Conservation (phyloP, 2,797 vertebrate species). For the Enteromius radiatus region DNA sequence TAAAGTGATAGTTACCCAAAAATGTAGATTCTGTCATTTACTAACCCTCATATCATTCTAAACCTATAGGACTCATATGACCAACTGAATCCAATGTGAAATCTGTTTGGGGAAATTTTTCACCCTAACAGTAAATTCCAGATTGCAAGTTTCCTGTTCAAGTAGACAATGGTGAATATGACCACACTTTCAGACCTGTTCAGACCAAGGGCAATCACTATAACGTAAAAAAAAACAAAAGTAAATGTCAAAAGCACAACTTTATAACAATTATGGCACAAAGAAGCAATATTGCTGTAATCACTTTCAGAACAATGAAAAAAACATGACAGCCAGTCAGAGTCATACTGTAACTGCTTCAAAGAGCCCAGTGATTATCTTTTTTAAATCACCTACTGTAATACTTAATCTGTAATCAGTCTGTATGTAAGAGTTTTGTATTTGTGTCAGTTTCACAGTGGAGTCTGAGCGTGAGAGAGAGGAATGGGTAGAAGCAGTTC, state of each 20-base stretch:
- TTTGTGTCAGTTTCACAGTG: constrained; percentile 92
- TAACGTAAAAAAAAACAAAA: too few species aligned
- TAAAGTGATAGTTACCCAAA: neutral
- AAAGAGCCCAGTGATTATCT: neutral
- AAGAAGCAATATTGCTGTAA: neutral
- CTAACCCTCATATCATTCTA: neutral
- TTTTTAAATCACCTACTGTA: neutral
- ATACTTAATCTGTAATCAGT: constrained; percentile 66
- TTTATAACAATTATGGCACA: neutral
- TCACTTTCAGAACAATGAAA: neutral
- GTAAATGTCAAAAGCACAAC: neutral
- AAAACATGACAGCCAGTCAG: neutral
- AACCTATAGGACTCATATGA: neutral
- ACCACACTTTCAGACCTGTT: too few species aligned
- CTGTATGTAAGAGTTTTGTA: constrained; percentile 64
- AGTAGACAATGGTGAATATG: neutral
- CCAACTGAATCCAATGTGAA: neutral
- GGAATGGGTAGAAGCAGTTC: constrained; percentile 94
- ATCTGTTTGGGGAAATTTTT: neutral
- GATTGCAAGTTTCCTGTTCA: neutral
- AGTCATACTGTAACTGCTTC: neutral
- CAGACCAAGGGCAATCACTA: too few species aligned
- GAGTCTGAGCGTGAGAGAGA: constrained; percentile 93
- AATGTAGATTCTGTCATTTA: neutral
- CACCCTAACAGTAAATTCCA: neutral